phyloP scores from a whole-genome alignment of 2,797 vertebrate genomes.

The Sebastes vulpes region DNA sequence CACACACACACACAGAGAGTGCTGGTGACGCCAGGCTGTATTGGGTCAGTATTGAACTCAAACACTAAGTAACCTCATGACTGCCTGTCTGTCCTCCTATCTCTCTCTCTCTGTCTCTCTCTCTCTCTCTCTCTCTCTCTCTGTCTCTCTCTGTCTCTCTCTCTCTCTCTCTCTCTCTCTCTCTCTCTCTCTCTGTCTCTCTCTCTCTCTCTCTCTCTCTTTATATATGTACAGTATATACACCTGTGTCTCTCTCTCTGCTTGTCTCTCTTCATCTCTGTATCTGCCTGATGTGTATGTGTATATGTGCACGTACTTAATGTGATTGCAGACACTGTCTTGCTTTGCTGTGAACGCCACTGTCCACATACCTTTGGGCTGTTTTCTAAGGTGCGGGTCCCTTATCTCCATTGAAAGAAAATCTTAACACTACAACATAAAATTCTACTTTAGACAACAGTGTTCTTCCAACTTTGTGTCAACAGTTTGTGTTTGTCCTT shows the following conservation, averaged over 20 bases:
- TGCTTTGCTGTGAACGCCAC: background rate
- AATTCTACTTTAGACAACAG: background rate
- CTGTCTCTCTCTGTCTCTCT: no score
- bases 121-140: background rate
- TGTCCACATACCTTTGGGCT: background rate
- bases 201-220: background rate
- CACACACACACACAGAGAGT: conserved; percentile 32
- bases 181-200: background rate
- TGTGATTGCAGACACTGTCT: background rate
- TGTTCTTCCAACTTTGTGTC: background rate
- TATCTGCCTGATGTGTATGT: background rate
- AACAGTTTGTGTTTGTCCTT: background rate
- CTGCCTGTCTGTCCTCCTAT: conserved; percentile 7
- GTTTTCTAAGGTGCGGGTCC: background rate
- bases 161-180: background rate
- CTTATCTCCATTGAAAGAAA: background rate
- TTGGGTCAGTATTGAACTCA: conserved; percentile 73
- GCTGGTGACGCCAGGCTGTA: conserved; percentile 72
- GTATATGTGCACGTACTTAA: background rate
- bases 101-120: background rate
- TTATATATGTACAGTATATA: background rate
- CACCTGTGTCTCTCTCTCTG: background rate
- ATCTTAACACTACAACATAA: background rate
- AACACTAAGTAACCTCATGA: conserved; percentile 63
- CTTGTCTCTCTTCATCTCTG: background rate